Base-by-base conservation (phyloP, 2,888 invertebrate species). In the Hydrotaea diabolus region DNA sequence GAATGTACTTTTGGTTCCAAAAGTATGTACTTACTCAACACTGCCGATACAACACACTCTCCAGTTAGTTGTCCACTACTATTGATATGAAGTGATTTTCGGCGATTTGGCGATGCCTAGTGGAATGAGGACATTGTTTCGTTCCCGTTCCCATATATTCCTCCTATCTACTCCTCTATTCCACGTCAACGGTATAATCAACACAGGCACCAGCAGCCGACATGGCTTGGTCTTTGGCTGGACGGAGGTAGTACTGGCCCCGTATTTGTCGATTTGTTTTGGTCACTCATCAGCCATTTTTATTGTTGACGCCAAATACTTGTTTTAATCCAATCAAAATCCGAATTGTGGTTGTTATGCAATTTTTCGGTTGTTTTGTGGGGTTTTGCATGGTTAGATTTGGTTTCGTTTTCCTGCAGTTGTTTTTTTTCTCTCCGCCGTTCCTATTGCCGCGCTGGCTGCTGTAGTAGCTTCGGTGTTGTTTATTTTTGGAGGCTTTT, bases 281-380 rank as follows among this genome's bases (percentile, higher is more conserved):
- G 86, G 86, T 73, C 77, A 77, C 86, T 83, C 83, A 80, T 76
- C 86, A 78, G 79, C 76, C 71, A 82, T 73, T 86, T 66, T 85
- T 83, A 82, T 82, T 85, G 85, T 85, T 85, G 83, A 83, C 90
- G 88, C 88, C 89, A 88, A 90, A 90, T 88, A 88, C 90, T 88
- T 90, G 90, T 90, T 88, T 88, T 88, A 90, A 89, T 90, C 90
- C 90, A 90, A 90, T 90, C 89, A 89, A 89, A 89, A 87, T 88
- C 87, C 88, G 86, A 88, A 88, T 86, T 89, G 89, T 80, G 89
- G 88, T 88, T 89, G 89, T 87, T 87, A 64, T 84, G 86, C 83
- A 88, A 66, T 81, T 81, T 83, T 80, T 62, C 55, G 23, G 43
- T 59, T 82, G 79, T 72, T 85, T 85, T 82, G 81, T 85, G 81